Evolutionary conservation across 92 coral and sea anemone genomes (phyloP).

Genomic region (Meandrina meandrites): DNA sequence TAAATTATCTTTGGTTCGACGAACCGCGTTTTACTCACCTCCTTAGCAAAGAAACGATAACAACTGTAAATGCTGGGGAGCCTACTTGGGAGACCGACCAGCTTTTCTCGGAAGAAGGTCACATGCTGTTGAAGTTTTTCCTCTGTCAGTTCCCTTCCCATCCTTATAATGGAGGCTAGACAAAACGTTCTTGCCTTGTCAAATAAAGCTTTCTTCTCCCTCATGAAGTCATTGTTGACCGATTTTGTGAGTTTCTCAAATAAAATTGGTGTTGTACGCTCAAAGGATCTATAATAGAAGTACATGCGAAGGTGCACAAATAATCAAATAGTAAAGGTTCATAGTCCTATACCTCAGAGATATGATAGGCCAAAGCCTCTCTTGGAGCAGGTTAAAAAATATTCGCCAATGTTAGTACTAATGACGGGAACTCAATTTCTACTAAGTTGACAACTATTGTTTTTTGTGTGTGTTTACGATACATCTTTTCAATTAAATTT

Average conservation of each 20-base stretch:
- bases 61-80: slow-evolving; percentile 28
- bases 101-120: background rate
- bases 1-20: background rate
- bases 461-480: no score
- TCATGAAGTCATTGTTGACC: background rate
- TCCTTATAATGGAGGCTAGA: slow-evolving; percentile 7
- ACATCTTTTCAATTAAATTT: no score
- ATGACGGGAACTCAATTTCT: no score
- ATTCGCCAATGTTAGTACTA: no score
- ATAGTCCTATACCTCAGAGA: slow-evolving; percentile 7
- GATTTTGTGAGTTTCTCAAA: slow-evolving; percentile 12
- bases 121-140: slow-evolving; percentile 10
- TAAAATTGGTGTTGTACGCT: background rate
- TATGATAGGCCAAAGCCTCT: slow-evolving; percentile 14
- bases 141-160: background rate
- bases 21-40: background rate
- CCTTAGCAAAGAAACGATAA: background rate
- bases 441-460: no score
- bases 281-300: slow-evolving; percentile 4
- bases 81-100: slow-evolving; percentile 18
- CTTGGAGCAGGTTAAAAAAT: no score
- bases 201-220: background rate
- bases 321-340: slow-evolving; percentile 6
- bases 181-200: background rate
- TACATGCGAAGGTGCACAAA: background rate